phyloP scores from a whole-genome alignment of 2,113 vertebrate species.

The Eolophus roseicapilla region DNA sequence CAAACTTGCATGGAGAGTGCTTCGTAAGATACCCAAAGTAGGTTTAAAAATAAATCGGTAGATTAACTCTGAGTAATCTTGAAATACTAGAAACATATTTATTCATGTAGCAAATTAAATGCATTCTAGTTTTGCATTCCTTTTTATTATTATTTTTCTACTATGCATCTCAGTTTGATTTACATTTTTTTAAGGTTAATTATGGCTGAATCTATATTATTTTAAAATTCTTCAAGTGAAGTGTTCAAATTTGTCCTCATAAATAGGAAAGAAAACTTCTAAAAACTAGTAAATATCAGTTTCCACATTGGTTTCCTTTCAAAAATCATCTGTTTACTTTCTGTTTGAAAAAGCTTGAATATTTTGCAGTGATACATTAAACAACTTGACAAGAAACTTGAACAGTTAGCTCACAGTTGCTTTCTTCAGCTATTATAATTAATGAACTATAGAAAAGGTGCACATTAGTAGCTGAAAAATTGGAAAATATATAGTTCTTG shows the following conservation, averaged over 20 bases:
- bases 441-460: background rate
- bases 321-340: slow-evolving; percentile 26
- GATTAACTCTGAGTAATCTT: background rate
- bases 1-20: fast-evolving
- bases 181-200: background rate
- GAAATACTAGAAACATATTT: background rate
- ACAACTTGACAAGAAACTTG: background rate
- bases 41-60: background rate
- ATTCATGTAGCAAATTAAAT: background rate
- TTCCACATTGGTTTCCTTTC: background rate
- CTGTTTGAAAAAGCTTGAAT: background rate
- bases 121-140: background rate
- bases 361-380: background rate
- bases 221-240: background rate
- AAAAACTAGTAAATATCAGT: background rate
- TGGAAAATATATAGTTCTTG: background rate
- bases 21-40: background rate
- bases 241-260: background rate
- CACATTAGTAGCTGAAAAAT: background rate
- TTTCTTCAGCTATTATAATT: background rate
- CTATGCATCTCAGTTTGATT: background rate
- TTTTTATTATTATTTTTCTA: background rate
- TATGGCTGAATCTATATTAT: background rate
- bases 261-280: background rate
- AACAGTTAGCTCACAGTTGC: background rate